Evolutionary conservation across 2,888 invertebrate genomes (phyloP), one percentile per base, ranked within the genome.

Genomic region (Drosophila helvetica): DNA sequence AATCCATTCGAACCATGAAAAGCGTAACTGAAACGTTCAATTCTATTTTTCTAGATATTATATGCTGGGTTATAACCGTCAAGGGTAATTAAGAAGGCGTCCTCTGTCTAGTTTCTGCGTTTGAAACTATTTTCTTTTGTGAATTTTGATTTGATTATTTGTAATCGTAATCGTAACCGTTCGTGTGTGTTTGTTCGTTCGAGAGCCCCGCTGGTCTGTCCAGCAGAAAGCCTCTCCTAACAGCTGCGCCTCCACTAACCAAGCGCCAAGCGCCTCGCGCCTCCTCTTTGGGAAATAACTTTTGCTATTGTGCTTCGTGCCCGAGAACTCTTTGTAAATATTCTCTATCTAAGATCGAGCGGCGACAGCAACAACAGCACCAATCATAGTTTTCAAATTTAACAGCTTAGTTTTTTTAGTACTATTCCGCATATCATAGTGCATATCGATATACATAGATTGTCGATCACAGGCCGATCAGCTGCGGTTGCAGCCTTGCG

Each of bases 1-100:
- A 43, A 69, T 52, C 18, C 7, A 52, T 19, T 53, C 43, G 19
- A 67, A 42, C n/a, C 48, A 54, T 45, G 27, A 59, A 74, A 67
- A 58, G 56, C 78, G 84, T 83, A 87, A 85, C 86, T 81, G 68
- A 74, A 85, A 78, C 68, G 70, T 75, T 76, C 72, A 78, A 87
- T 85, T 86, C 74, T 86, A 84, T 90, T 88, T 78, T 88, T 90
- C 83, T 91, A 92, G 92, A 92, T 92, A 89, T 91, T 91, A 90
- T 91, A 92, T 92, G 90, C 92, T 92, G 88, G 92, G 92, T 90
- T 92, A 92, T 92, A 90, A 92, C 85, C 90, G 90, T 86, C 89
- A 91, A 90, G 92, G 92, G 92, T 92, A 92, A 92, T 89, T 74
- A 74, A 85, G 70, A 63, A 68, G 69, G 53, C 61, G 18, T 61